Conservation (phyloP, 2,113 vertebrate genomes). For the Galbula dea region DNA sequence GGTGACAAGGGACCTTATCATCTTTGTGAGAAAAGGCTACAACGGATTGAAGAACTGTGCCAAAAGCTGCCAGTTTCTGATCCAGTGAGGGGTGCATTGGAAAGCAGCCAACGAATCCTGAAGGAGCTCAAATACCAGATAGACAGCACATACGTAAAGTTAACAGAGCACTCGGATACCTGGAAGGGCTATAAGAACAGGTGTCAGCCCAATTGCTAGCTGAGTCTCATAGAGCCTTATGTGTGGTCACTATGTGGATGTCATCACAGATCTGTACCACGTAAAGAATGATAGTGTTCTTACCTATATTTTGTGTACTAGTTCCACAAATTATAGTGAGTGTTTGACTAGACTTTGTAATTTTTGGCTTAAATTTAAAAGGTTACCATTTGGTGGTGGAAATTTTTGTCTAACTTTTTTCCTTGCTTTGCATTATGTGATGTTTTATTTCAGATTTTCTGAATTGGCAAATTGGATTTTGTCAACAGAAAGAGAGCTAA, state of each 20-base stretch:
- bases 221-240: neutral
- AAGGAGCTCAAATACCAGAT: slow-evolving; percentile 81
- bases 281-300: neutral
- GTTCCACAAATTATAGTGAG: neutral
- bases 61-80: slow-evolving; percentile 86
- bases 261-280: neutral
- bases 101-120: slow-evolving; percentile 70
- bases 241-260: neutral
- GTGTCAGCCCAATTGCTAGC: slow-evolving; percentile 58
- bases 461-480: slow-evolving; percentile 86
- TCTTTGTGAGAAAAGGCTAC: slow-evolving; percentile 85
- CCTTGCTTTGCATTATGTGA: neutral
- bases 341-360: neutral
- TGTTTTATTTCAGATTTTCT: slow-evolving; percentile 78
- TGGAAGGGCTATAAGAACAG: slow-evolving; percentile 88
- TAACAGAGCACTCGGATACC: slow-evolving; percentile 85
- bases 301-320: neutral
- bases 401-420: neutral
- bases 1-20: slow-evolving; percentile 81
- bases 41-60: slow-evolving; percentile 88
- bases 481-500: slow-evolving; percentile 78
- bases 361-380: neutral
- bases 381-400: neutral
- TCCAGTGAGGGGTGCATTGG: slow-evolving; percentile 69
- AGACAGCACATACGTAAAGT: slow-evolving; percentile 69